These are phyloP conservation scores for Haemorhous mexicanus DNA, from an alignment of 2,113 vertebrate species.

Conservation along the genomic window DNA sequence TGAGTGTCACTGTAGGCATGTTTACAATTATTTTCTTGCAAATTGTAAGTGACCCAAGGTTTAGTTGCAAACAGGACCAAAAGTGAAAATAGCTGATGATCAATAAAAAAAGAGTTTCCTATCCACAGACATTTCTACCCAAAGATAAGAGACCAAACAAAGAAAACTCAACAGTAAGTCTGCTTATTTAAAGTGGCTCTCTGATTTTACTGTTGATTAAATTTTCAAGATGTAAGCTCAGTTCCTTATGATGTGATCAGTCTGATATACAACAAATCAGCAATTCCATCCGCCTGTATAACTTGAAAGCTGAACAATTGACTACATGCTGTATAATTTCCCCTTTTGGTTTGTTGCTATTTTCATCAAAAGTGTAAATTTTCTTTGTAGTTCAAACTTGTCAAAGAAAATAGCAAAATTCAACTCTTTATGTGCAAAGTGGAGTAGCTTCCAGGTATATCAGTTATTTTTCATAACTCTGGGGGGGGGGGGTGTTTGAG, in stretches of 20 bases:
- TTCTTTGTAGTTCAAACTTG: background rate
- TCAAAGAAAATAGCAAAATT: background rate
- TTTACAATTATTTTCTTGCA: background rate
- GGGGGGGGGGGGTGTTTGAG: background rate
- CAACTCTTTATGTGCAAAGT: background rate
- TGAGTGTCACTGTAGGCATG: background rate
- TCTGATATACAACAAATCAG: background rate
- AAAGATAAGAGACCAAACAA: background rate
- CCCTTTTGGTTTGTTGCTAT: rapidly evolving
- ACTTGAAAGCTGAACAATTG: background rate
- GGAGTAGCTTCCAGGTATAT: background rate
- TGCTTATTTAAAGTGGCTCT: background rate
- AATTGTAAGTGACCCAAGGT: background rate
- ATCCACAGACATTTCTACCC: background rate
- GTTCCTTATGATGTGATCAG: rapidly evolving
- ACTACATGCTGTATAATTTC: background rate
- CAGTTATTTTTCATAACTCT: background rate
- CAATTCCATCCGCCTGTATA: no score
- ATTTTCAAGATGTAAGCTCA: background rate
- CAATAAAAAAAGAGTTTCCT: background rate
- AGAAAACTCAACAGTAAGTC: background rate
- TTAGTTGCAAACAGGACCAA: background rate
- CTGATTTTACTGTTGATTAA: background rate
- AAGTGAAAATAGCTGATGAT: background rate
- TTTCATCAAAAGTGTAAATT: background rate